These are phyloP conservation scores for Rhynchonycteris naso DNA, from an alignment of 2,797 vertebrate genomes.

Conservation along the genomic window DNA sequence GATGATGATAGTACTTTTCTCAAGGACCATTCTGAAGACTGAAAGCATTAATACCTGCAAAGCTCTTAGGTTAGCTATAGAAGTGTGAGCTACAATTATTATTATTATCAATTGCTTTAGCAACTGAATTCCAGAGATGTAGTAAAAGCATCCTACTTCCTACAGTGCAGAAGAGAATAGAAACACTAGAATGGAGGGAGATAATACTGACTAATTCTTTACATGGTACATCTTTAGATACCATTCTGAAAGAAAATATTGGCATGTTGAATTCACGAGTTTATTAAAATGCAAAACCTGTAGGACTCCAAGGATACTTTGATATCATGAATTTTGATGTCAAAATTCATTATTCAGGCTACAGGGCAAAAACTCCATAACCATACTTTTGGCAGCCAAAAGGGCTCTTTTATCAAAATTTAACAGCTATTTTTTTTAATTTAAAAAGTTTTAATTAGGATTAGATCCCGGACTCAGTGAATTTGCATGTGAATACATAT, in stretches of 20 bases:
- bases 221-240: neutral
- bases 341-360: neutral
- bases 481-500: neutral
- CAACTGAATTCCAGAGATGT: neutral
- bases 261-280: neutral
- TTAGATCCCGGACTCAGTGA: neutral
- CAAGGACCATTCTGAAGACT: neutral
- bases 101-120: neutral
- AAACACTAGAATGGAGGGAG: neutral
- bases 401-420: neutral
- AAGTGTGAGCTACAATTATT: neutral
- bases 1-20: neutral
- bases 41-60: neutral
- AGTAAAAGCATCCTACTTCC: neutral
- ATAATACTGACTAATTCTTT: neutral
- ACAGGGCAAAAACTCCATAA: neutral
- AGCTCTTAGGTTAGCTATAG: neutral
- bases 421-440: constrained; percentile 31
- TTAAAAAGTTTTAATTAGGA: constrained; percentile 9
- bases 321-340: neutral
- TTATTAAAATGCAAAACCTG: neutral
- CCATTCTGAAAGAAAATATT: neutral
- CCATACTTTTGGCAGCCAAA: neutral
- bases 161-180: neutral
- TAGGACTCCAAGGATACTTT: constrained; percentile 28